A percentile compares a stretch with the other conserved stretches of the same genome.
Evolutionary conservation across 2,797 vertebrate genomes (phyloP).

Genomic region (Peromyscus attwateri): DNA sequence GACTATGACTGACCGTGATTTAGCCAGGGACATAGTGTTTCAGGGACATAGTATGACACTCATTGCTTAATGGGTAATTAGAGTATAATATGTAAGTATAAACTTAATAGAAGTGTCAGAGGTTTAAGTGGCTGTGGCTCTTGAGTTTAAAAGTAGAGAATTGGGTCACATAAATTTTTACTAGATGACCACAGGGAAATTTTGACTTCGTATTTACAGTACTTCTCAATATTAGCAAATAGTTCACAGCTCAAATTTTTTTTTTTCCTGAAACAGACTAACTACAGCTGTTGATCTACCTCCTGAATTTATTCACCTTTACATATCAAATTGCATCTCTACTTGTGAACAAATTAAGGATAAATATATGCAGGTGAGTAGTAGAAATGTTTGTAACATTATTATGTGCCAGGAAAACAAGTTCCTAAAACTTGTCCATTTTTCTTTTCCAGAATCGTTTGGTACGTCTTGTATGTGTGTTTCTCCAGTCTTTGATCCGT

Average conservation of each 20-base stretch:
- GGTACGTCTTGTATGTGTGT: slow-evolving; percentile 98
- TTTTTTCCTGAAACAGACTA: slow-evolving; percentile 89
- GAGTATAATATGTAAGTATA: not conserved
- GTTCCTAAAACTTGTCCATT: not conserved
- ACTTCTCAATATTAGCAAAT: slow-evolving; percentile 49
- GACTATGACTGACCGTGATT: not conserved
- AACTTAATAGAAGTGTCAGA: not conserved
- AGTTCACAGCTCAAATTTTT: slow-evolving; percentile 40
- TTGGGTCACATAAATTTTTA: not conserved
- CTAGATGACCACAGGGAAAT: not conserved
- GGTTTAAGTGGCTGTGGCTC: not conserved
- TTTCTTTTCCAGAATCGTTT: slow-evolving; percentile 93
- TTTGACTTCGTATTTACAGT: not conserved
- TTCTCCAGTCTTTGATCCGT: slow-evolving; percentile 98
- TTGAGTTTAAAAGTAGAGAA: slow-evolving; percentile 1
- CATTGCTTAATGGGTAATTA: not conserved
- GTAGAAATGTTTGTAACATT: slow-evolving; percentile 7
- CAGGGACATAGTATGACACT: not conserved
- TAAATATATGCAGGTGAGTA: slow-evolving; percentile 98
- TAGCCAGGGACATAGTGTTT: not conserved
- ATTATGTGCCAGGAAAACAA: not conserved
- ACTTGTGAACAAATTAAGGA: slow-evolving; percentile 99
- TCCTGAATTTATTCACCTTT: slow-evolving; percentile 99
- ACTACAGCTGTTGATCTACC: slow-evolving; percentile 99
- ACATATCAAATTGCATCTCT: slow-evolving; percentile 99